Evolutionary conservation across 2,888 invertebrate species (phyloP), one percentile per base, ranked within the genome.

Genomic region (Callyntrura guangdongensis): DNA sequence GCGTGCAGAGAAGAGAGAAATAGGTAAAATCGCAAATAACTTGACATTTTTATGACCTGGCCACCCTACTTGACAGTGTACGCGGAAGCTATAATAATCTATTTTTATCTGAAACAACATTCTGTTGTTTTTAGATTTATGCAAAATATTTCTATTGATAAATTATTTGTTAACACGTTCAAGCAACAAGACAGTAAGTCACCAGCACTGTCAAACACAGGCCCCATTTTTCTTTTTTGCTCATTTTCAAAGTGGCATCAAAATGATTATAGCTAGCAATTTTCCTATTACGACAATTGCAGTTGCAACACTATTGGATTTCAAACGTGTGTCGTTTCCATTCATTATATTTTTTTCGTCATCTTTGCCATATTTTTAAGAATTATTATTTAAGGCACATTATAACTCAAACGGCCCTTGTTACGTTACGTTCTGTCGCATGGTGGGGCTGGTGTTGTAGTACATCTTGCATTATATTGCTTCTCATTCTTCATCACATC

Each of bases 271-370:
- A 49, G 47, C 20, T 74, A 20, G 22, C 49, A 22, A 74, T 49
- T 74, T 36, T 20, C 27, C 49, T 74, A 22, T 49, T 47, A 49
- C 22, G 11, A 11, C 49, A 74, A 22, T 74, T 74, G 49, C 74
- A 74, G 36, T 36, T 36, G 36, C 36, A 36, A 74, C 74, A 74
- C 74, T 12, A 74, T 36, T 36, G 36, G 36, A 36, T 36, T 36
- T 36, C 36, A 36, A 36, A 36, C 36, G 36, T 6, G 36, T 59
- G 4, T 67, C 67, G 1, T 45, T 6, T 36, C 20, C 49, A 12
- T 22, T 49, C 74, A 74, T 74, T 49, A 74, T 20, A 61, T 49
- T 49, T 72, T 49, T 72, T 49, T 49, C 69, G 11, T 14, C 45
- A 49, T 17, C 20, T 47, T 74, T 22, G 12, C 49, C 49, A 14